Conservation (phyloP, 1,140 invertebrate genomes). For the Trachymyrmex septentrionalis region DNA sequence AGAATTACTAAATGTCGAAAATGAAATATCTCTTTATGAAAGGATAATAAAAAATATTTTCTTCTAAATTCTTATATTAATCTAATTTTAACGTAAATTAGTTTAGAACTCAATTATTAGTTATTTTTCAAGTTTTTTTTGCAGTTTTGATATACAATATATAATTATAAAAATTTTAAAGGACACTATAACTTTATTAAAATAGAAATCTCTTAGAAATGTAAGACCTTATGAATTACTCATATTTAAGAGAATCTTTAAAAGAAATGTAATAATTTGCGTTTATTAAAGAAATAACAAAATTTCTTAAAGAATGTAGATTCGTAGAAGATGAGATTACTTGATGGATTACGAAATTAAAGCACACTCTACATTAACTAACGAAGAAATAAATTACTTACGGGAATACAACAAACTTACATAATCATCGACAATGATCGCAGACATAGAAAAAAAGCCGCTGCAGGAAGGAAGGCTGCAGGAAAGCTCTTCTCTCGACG, state of each 20-base stretch:
- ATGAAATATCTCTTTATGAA: background rate
- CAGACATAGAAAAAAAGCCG: conserved; percentile 49
- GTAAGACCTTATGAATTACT: background rate
- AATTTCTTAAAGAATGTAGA: background rate
- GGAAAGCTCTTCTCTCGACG: conserved; percentile 56
- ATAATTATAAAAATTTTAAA: background rate
- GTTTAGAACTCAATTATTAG: background rate
- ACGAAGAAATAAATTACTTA: conserved; percentile 34
- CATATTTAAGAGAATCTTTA: background rate
- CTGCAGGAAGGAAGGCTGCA: conserved; percentile 48
- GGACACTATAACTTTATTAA: background rate
- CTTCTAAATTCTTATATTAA: background rate
- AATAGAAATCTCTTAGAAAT: background rate
- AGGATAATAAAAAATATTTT: background rate
- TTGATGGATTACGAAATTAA: background rate
- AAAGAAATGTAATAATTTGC: conserved; percentile 5
- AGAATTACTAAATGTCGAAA: background rate
- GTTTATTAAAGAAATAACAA: background rate
- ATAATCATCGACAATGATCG: conserved; percentile 24
- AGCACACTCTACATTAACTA: conserved; percentile 27
- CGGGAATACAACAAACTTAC: background rate
- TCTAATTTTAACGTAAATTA: background rate
- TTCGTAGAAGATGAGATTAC: background rate
- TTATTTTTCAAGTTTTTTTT: no score
- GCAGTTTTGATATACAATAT: background rate